These are phyloP conservation scores for Flexamia atlantica DNA, from an alignment of 2,888 invertebrate genomes.

Conservation along the genomic window DNA sequence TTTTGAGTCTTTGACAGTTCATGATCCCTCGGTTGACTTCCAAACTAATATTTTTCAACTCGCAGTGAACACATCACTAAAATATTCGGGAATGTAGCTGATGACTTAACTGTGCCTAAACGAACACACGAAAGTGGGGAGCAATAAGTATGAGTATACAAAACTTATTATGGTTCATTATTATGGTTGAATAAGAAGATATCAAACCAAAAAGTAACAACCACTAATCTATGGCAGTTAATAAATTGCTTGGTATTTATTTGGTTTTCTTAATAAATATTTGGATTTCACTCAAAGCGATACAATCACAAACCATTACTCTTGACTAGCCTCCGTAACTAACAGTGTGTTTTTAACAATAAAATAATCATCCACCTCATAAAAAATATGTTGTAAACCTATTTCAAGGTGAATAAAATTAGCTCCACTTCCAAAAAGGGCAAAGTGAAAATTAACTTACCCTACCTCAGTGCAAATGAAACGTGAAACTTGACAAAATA, in stretches of 20 bases:
- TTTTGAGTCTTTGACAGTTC: conserved; percentile 2
- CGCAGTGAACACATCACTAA: neutral
- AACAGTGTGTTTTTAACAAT: neutral
- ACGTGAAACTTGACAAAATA: neutral
- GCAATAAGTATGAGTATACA: neutral
- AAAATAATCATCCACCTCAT: too few relatives aligned
- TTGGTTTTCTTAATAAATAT: neutral
- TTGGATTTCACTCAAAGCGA: neutral
- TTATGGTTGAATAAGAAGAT: neutral
- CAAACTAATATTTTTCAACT: neutral
- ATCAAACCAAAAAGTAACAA: neutral
- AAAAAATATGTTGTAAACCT: too few relatives aligned
- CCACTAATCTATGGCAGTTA: neutral
- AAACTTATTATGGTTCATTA: too few relatives aligned
- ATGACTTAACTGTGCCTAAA: neutral
- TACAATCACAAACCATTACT: conserved; percentile 19
- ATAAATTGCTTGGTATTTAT: too few relatives aligned
- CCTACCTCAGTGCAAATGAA: neutral
- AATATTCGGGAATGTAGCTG: neutral
- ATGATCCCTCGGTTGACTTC: conserved; percentile 23
- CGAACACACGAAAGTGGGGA: neutral
- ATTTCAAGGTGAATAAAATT: neutral
- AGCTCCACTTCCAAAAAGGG: neutral
- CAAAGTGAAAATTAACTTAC: neutral
- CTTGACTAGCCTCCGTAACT: conserved; percentile 11